phyloP scores from a whole-genome alignment of 2,888 invertebrate species.

The Theodoxus fluviatilis region DNA sequence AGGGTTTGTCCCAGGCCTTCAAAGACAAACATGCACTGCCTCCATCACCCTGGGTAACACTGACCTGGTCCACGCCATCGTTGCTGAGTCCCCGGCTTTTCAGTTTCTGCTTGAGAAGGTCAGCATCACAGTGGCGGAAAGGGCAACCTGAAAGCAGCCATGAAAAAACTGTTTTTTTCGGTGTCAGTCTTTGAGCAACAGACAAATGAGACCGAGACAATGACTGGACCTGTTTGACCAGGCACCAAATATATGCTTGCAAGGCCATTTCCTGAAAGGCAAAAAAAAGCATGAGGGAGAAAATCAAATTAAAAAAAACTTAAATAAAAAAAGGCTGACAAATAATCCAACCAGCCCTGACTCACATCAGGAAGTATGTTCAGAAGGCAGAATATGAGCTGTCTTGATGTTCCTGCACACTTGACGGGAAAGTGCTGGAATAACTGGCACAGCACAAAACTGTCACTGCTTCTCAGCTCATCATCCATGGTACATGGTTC shows the following conservation, averaged over 20 bases:
- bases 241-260: too few relatives aligned
- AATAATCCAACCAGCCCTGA: too few relatives aligned
- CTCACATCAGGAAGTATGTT: too few relatives aligned
- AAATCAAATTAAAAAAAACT: not conserved
- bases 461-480: too few relatives aligned
- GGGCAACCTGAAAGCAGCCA: constrained; percentile 83
- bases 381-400: too few relatives aligned
- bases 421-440: not conserved
- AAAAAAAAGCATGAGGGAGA: not conserved
- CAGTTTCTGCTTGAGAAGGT: constrained; percentile 77
- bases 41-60: constrained; percentile 23
- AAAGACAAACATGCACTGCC: too few relatives aligned
- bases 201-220: not conserved
- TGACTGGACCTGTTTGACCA: not conserved
- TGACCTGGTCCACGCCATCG: constrained; percentile 56
- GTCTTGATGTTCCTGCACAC: too few relatives aligned
- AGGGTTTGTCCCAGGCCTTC: too few relatives aligned
- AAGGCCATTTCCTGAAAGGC: not conserved
- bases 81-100: constrained; percentile 64
- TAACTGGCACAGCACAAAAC: not conserved
- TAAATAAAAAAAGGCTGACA: too few relatives aligned
- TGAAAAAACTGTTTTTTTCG: too few relatives aligned
- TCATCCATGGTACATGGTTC: too few relatives aligned
- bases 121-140: constrained; percentile 81
- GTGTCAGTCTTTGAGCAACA: too few relatives aligned